Evolutionary conservation across 2,888 invertebrate species (phyloP).

Genomic region (Epinotia nisella): DNA sequence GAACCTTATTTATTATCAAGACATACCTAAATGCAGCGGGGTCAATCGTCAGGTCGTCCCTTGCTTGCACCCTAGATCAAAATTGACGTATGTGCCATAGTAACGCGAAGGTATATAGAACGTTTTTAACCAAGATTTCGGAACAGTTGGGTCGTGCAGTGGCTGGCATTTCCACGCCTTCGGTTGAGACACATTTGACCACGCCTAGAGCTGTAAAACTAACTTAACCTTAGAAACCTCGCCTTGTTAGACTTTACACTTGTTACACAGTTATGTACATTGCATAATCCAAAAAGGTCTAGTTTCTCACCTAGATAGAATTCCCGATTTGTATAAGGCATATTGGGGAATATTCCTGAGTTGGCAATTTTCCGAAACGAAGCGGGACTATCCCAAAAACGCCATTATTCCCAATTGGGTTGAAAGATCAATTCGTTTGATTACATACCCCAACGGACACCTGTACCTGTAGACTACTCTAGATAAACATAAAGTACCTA

Average conservation of each 20-base stretch:
- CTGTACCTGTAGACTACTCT: no score
- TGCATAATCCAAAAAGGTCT: no score
- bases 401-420: no score
- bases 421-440: no score
- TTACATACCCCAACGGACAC: no score
- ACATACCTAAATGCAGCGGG: slow-evolving; percentile 12
- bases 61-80: not conserved
- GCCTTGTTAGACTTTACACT: slow-evolving; percentile 9
- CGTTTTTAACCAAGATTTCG: not conserved
- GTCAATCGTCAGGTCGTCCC: slow-evolving; percentile 31
- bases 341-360: no score
- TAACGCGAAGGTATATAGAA: not conserved
- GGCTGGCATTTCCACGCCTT: slow-evolving; percentile 21
- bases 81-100: not conserved
- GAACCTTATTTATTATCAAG: not conserved
- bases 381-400: no score
- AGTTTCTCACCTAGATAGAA: no score
- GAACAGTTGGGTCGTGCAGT: slow-evolving; percentile 7
- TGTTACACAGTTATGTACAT: not conserved
- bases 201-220: slow-evolving; percentile 16
- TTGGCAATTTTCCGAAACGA: no score
- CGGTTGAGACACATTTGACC: slow-evolving; percentile 27
- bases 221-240: slow-evolving; percentile 18
- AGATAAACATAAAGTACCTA: no score
- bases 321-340: no score